These are phyloP conservation scores for Spea hammondii DNA, from an alignment of 2,797 vertebrate species.

Conservation along the genomic window DNA sequence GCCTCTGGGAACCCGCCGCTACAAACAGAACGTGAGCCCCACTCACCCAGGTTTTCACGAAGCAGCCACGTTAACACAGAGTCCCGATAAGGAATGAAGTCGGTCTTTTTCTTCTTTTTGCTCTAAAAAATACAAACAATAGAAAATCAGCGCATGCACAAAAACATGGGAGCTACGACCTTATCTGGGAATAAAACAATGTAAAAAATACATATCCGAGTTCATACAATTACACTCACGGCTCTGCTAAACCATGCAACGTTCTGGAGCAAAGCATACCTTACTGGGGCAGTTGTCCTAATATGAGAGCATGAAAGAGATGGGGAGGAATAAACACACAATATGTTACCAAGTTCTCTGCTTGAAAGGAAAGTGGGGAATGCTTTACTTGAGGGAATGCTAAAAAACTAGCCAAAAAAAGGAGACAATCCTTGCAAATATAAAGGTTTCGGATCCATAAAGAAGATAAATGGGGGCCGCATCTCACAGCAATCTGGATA, in stretches of 20 bases:
- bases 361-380: too few relatives aligned
- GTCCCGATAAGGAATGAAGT: constrained; percentile 97
- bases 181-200: too few relatives aligned
- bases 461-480: background rate
- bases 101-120: constrained; percentile 98
- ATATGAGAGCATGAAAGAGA: constrained; percentile 74
- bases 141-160: too few relatives aligned
- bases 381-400: too few relatives aligned
- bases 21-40: background rate
- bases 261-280: constrained; percentile 70
- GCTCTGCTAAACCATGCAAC: background rate
- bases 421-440: background rate
- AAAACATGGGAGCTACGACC: too few relatives aligned
- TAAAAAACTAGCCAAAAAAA: too few relatives aligned
- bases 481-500: background rate
- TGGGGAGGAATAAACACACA: constrained; percentile 60
- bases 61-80: constrained; percentile 97
- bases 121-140: constrained; percentile 71
- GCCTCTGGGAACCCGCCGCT: too few relatives aligned
- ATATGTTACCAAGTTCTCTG: background rate
- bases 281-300: constrained; percentile 98
- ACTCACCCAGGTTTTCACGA: constrained; percentile 91
- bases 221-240: too few relatives aligned
- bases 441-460: background rate
- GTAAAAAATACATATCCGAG: too few relatives aligned